phyloP scores from a whole-genome alignment of 2,797 vertebrate genomes.

The Sebastes ruberrimus region DNA sequence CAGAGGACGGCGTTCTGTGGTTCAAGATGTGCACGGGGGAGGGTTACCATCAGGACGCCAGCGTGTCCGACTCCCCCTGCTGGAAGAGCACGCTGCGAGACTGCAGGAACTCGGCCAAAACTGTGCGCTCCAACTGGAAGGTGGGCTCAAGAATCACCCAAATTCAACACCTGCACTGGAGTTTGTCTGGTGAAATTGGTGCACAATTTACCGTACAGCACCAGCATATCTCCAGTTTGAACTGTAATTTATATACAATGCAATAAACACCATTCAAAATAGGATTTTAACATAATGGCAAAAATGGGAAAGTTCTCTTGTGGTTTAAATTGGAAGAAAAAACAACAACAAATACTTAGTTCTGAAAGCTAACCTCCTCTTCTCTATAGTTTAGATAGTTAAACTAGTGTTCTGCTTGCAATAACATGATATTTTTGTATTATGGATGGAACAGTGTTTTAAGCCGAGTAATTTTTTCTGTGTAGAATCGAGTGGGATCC shows the following conservation, averaged over 20 bases:
- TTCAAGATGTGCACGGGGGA: slow-evolving; percentile 88
- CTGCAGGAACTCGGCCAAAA: slow-evolving; percentile 85
- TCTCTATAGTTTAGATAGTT: neutral
- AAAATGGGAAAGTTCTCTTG: neutral
- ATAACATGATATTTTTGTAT: neutral
- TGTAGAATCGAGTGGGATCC: slow-evolving; percentile 91
- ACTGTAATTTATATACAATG: neutral
- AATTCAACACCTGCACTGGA: neutral
- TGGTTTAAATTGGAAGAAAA: neutral
- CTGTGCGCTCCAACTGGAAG: slow-evolving; percentile 94
- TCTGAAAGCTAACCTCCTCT: neutral
- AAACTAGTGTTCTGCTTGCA: neutral
- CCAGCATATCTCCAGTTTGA: neutral
- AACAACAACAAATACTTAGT: neutral
- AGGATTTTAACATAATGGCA: neutral
- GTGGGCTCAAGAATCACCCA: slow-evolving; percentile 65
- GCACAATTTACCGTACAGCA: neutral
- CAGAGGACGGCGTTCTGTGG: slow-evolving; percentile 94
- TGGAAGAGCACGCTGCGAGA: slow-evolving; percentile 92
- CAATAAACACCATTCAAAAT: neutral
- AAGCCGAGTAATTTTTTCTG: slow-evolving; percentile 28
- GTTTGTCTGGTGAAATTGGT: neutral
- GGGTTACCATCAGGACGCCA: slow-evolving; percentile 82
- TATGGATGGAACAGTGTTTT: neutral
- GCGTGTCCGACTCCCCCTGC: slow-evolving; percentile 88